Conservation (phyloP, 2,797 vertebrate species). For the Danionella dracula region DNA sequence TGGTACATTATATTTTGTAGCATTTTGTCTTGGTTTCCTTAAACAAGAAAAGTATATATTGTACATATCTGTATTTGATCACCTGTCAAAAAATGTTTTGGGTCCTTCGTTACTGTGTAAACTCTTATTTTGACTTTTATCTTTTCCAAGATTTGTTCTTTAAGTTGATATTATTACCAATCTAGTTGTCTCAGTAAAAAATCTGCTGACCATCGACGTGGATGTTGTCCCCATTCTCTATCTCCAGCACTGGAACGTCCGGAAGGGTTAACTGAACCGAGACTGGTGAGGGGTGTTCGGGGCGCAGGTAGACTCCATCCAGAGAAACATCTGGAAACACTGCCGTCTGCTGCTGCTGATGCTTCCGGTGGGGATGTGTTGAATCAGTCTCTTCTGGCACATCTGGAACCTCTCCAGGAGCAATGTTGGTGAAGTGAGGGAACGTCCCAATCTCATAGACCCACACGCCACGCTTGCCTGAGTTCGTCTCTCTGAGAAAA, state of each 20-base stretch:
- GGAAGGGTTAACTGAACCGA: slow-evolving; percentile 1
- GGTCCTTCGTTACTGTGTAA: too few species aligned
- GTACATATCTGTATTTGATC: too few species aligned
- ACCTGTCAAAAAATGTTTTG: too few species aligned
- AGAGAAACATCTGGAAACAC: not conserved
- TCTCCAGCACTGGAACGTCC: not conserved
- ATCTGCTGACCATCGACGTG: slow-evolving; percentile 15
- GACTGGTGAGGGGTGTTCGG: not conserved
- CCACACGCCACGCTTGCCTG: slow-evolving; percentile 80
- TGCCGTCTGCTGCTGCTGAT: not conserved
- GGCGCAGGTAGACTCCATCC: not conserved
- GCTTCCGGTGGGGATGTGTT: not conserved
- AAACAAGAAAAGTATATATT: too few species aligned
- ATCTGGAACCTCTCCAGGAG: slow-evolving; percentile 55
- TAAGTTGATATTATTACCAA: too few species aligned
- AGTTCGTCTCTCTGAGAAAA: slow-evolving; percentile 78
- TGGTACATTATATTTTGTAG: too few species aligned
- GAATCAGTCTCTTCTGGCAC: not conserved
- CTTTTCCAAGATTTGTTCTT: too few species aligned
- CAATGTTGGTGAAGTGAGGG: slow-evolving; percentile 59
- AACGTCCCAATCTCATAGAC: slow-evolving; percentile 84
- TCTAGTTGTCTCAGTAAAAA: too few species aligned
- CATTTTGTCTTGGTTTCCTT: too few species aligned
- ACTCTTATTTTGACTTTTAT: too few species aligned
- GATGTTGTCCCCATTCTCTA: not conserved